phyloP scores from a whole-genome alignment of 2,113 vertebrate genomes.

The Chascanopsetta lugubris region DNA sequence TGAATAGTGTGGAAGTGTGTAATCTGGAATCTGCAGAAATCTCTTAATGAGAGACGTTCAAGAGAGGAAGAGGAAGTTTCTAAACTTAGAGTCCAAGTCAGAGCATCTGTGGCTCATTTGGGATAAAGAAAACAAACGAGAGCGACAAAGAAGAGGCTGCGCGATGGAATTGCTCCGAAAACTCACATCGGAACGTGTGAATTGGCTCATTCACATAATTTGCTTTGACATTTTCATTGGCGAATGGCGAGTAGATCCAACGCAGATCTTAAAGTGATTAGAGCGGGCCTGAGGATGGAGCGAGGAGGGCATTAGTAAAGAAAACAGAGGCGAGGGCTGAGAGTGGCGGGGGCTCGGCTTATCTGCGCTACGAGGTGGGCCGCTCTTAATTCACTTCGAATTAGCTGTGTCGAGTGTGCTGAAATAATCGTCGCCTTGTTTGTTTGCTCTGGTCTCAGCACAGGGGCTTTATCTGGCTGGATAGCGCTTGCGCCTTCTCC shows the following conservation, averaged over 20 bases:
- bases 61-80: background rate
- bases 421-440: constrained; percentile 75
- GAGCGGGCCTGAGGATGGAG: constrained; percentile 37
- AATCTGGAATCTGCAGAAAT: constrained; percentile 21
- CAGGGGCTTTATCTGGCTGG: constrained; percentile 65
- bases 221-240: constrained; percentile 75
- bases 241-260: constrained; percentile 55
- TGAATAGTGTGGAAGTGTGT: background rate
- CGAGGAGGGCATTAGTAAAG: constrained; percentile 75
- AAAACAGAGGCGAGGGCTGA: constrained; percentile 68
- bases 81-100: background rate
- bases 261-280: constrained; percentile 73
- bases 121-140: constrained; percentile 1
- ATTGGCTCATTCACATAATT: constrained; percentile 66
- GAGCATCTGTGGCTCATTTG: background rate
- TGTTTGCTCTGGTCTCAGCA: constrained; percentile 69
- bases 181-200: constrained; percentile 61
- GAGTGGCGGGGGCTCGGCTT: constrained; percentile 65
- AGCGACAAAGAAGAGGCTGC: constrained; percentile 35
- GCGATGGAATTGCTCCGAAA: constrained; percentile 38
- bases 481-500: constrained; percentile 25
- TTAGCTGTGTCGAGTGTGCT: constrained; percentile 65
- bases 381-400: constrained; percentile 72
- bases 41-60: background rate
- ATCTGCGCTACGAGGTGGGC: constrained; percentile 53